Conservation (phyloP, 2,797 vertebrate genomes). For the Crenichthys baileyi region DNA sequence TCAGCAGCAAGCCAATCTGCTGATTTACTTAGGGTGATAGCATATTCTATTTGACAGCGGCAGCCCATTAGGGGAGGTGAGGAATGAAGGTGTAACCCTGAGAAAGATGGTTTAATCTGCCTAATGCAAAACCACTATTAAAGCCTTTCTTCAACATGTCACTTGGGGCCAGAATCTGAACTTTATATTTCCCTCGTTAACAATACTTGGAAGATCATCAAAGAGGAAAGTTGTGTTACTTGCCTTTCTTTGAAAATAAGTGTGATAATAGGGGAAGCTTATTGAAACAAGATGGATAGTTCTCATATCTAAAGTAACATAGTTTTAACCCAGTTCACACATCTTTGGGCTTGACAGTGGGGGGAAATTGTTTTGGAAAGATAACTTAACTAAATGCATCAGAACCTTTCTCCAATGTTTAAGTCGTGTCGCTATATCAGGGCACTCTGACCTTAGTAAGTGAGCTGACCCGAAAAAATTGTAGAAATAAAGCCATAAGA, state of each 20-base stretch:
- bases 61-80: slow-evolving; percentile 46
- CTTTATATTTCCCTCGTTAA: slow-evolving; percentile 67
- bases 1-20: slow-evolving; percentile 47
- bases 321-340: not conserved
- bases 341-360: not conserved
- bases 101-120: slow-evolving; percentile 65
- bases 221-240: slow-evolving; percentile 19
- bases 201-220: slow-evolving; percentile 51
- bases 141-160: slow-evolving; percentile 53
- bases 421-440: not conserved
- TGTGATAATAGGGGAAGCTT: slow-evolving; percentile 5
- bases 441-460: not conserved
- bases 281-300: slow-evolving; percentile 6
- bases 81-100: slow-evolving; percentile 41
- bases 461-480: too few relatives aligned
- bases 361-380: not conserved
- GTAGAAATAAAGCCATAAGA: too few relatives aligned
- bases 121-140: slow-evolving; percentile 73
- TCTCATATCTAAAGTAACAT: not conserved
- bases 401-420: not conserved
- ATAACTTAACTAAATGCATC: not conserved
- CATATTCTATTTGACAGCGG: slow-evolving; percentile 43
- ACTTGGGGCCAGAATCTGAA: slow-evolving; percentile 42
- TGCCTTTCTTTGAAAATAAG: slow-evolving; percentile 13
- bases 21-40: slow-evolving; percentile 52